phyloP scores from a whole-genome alignment of 2,888 invertebrate genomes.

The Leucoptera coffeella region DNA sequence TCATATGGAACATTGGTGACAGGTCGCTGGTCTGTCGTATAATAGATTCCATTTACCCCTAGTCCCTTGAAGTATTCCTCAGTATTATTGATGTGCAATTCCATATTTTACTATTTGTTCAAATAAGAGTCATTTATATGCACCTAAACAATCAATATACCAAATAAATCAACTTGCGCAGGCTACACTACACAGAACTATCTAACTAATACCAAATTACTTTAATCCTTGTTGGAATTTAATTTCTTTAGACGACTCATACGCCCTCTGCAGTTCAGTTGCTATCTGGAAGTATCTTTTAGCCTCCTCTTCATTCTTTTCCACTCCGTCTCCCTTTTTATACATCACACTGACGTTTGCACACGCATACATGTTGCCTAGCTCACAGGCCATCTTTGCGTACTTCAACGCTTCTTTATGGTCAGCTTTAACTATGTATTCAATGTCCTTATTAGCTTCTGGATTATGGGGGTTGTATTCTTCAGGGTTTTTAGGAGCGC shows the following conservation, averaged over 20 bases:
- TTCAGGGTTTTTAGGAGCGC: constrained; percentile 57
- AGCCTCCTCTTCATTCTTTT: constrained; percentile 63
- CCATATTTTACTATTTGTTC: too few relatives aligned
- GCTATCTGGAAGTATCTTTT: constrained; percentile 68
- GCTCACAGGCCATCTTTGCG: constrained; percentile 74
- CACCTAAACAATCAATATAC: too few relatives aligned
- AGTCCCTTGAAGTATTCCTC: too few relatives aligned
- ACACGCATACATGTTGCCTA: constrained; percentile 82
- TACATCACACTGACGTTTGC: constrained; percentile 87
- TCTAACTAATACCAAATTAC: too few relatives aligned
- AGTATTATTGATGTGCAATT: too few relatives aligned
- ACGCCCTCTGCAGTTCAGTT: constrained; percentile 62
- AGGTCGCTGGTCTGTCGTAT: too few relatives aligned
- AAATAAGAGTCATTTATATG: too few relatives aligned
- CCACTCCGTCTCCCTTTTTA: constrained; percentile 75
- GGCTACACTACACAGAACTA: too few relatives aligned
- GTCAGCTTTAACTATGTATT: constrained; percentile 57
- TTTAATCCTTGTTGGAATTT: constrained; percentile 54
- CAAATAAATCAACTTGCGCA: too few relatives aligned
- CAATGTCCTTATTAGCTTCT: constrained; percentile 32
- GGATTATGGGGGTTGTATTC: constrained; percentile 28
- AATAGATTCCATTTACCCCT: too few relatives aligned
- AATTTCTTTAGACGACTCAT: constrained; percentile 44
- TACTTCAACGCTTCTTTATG: constrained; percentile 73
- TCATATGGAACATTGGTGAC: too few relatives aligned